Evolutionary conservation across 2,888 invertebrate species (phyloP), one percentile per base, ranked within the genome.

Genomic region (Drepana falcataria): DNA sequence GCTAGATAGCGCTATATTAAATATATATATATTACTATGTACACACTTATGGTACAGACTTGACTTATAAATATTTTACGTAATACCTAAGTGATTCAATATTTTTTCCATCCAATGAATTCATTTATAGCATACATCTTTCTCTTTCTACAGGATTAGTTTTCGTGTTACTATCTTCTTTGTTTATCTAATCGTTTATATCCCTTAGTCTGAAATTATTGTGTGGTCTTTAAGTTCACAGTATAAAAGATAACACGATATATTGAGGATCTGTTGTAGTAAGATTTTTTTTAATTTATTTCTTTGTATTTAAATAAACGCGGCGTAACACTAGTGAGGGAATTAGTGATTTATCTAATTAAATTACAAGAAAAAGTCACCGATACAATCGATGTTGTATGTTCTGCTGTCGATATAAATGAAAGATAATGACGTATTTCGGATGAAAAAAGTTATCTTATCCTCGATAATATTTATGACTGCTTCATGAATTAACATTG

Each of bases 361-460:
- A 40, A 51, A 48, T 53, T 55, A 48, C 48, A 55, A 55, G 51
- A 55, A 48, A 53, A 56, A 56, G 33, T 41, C 51, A 41, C 51
- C 41, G 51, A 51, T 51, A 51, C 40, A 9, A 51, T 34, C 34
- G 40, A 33, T 51, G 35, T 35, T 35, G 21, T 41, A 40, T 51
- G 40, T 51, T 49, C 34, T 51, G 40, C 33, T 51, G 40, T 41
- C 34, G 51, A 51, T 51, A 41, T 51, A 7, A 7, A 51, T 9
- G 40, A 51, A 51, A 51, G 51, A 51, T 51, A 51, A 33, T 51
- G 51, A 41, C 51, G 51, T 41, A 51, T 51, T 40, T 51, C 51
- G 51, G 51, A 51, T 51, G 51, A 41, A 51, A 51, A 51, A 51
- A 51, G 7, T 51, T 51, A 51, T 51, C 51, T 51, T 51, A 51